These are phyloP conservation scores for Hyla sarda DNA, from an alignment of 2,113 vertebrate genomes.

Conservation along the genomic window DNA sequence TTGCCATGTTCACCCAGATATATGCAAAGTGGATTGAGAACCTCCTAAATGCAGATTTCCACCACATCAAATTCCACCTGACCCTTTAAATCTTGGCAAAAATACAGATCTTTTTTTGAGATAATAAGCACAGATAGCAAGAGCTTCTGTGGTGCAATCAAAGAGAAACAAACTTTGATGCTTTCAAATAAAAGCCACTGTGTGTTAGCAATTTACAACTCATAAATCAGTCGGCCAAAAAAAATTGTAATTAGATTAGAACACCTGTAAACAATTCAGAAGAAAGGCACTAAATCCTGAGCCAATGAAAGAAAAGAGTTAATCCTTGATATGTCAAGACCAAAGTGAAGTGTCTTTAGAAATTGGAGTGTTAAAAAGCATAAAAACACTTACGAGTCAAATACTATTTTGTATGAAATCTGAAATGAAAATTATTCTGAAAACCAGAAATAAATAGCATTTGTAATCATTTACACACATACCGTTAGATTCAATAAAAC, in stretches of 20 bases:
- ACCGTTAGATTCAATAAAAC: background rate
- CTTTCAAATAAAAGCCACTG: slow-evolving; percentile 36
- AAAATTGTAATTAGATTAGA: slow-evolving; percentile 44
- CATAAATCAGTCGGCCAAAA: slow-evolving; percentile 34
- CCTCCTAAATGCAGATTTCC: slow-evolving; percentile 38
- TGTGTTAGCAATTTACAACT: slow-evolving; percentile 38
- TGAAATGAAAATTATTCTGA: slow-evolving; percentile 4
- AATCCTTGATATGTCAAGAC: slow-evolving; percentile 52
- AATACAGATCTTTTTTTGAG: slow-evolving; percentile 48
- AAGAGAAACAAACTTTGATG: slow-evolving; percentile 49
- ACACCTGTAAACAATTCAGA: slow-evolving; percentile 53
- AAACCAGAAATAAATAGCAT: background rate
- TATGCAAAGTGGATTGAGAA: slow-evolving; percentile 44
- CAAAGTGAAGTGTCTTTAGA: slow-evolving; percentile 49
- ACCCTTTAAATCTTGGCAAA: slow-evolving; percentile 49
- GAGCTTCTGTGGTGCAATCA: slow-evolving; percentile 43
- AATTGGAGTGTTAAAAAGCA: slow-evolving; percentile 22
- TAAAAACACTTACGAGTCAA: slow-evolving; percentile 15
- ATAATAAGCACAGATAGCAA: slow-evolving; percentile 43
- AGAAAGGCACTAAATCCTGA: slow-evolving; percentile 44
- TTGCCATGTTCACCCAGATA: slow-evolving; percentile 44
- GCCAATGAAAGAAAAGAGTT: slow-evolving; percentile 51
- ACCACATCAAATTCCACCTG: slow-evolving; percentile 50
- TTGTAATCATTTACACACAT: background rate
- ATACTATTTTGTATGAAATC: slow-evolving; percentile 3